Conservation (phyloP, 2,888 invertebrate genomes). For the Epirrita christyi region DNA sequence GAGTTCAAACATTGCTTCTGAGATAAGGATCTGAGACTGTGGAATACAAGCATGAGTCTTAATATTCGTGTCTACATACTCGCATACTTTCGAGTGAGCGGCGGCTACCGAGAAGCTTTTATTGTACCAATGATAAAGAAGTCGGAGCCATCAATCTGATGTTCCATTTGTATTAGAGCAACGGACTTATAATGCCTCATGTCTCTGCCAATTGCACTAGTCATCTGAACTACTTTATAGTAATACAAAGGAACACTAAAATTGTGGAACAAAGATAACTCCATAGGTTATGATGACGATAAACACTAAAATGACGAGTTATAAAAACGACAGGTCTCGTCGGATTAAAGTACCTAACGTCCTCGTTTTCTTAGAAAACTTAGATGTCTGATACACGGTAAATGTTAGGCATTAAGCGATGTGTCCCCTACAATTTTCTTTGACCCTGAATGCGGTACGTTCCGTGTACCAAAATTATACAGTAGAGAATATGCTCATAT, state of each 20-base stretch:
- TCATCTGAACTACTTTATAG: constrained; percentile 17
- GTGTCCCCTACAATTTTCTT: constrained; percentile 70
- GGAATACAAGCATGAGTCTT: constrained; percentile 52
- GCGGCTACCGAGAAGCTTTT: constrained; percentile 45
- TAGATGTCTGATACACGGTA: constrained; percentile 65
- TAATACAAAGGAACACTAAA: constrained; percentile 24
- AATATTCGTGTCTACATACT: constrained; percentile 43
- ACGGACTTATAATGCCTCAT: constrained; percentile 28
- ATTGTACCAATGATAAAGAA: constrained; percentile 32
- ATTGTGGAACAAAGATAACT: constrained; percentile 28
- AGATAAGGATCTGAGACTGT: constrained; percentile 59
- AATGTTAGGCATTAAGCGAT: constrained; percentile 65
- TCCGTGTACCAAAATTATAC: constrained; percentile 74
- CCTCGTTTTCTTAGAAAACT: constrained; percentile 67
- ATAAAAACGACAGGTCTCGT: constrained; percentile 49
- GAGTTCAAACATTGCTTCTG: constrained; percentile 62
- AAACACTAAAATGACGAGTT: constrained; percentile 49
- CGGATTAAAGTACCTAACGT: constrained; percentile 47
- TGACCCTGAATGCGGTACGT: constrained; percentile 72
- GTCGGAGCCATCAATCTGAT: constrained; percentile 40
- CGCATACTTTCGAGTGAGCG: constrained; percentile 50
- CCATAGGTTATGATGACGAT: constrained; percentile 50
- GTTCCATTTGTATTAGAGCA: constrained; percentile 34
- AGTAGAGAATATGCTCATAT: constrained; percentile 76
- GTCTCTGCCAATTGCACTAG: constrained; percentile 22